Conservation (phyloP, 2,113 vertebrate species). For the Mystacornis crossleyi region DNA sequence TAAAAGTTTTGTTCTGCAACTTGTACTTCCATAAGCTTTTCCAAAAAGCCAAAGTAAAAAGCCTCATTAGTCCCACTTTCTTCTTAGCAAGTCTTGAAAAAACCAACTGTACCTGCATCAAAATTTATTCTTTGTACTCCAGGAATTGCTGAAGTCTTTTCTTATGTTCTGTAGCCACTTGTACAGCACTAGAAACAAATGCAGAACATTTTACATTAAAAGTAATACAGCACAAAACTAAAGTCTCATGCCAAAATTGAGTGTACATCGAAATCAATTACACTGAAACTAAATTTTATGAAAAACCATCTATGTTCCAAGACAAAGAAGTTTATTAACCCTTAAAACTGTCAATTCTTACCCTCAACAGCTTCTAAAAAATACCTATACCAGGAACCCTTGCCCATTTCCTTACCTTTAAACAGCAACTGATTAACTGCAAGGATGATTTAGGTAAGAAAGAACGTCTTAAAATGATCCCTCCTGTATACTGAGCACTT, state of each 20-base stretch:
- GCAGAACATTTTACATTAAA: constrained; percentile 63
- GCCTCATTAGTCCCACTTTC: constrained; percentile 66
- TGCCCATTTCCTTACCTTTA: not conserved
- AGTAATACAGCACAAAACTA: constrained; percentile 47
- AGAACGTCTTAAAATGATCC: not conserved
- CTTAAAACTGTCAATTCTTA: not conserved
- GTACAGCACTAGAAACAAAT: constrained; percentile 86
- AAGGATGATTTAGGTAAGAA: not conserved
- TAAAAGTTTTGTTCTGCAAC: constrained; percentile 62
- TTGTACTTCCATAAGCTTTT: constrained; percentile 58
- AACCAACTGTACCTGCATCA: constrained; percentile 40
- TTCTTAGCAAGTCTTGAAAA: constrained; percentile 61
- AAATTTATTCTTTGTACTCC: constrained; percentile 91
- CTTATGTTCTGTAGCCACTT: constrained; percentile 91
- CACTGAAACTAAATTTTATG: not conserved
- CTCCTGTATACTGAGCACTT: not conserved
- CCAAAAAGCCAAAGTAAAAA: constrained; percentile 68
- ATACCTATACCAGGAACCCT: not conserved
- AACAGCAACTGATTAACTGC: not conserved
- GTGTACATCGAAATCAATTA: constrained; percentile 9
- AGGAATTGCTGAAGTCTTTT: constrained; percentile 95
- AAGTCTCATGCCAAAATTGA: constrained; percentile 59
- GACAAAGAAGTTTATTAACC: not conserved
- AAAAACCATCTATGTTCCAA: not conserved
- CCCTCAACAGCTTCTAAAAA: not conserved